A percentile compares a stretch with the other conserved stretches of the same genome.
Conservation (phyloP, 2,113 vertebrate species). For the Chamaea fasciata region DNA sequence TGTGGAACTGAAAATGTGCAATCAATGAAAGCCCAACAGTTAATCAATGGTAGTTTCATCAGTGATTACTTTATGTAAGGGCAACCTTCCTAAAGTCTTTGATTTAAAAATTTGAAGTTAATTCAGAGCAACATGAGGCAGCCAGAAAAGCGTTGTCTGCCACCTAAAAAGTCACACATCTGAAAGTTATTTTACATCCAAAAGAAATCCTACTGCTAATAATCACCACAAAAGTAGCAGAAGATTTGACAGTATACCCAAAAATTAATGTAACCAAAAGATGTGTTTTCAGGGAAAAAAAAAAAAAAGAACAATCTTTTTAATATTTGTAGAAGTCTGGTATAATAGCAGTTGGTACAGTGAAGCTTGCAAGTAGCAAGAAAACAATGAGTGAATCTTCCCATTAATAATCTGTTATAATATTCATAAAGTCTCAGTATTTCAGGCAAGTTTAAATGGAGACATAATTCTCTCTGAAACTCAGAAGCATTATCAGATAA, state of each 20-base stretch:
- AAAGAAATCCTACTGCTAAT: neutral
- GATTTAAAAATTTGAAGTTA: slow-evolving; percentile 33
- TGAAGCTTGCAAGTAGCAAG: neutral
- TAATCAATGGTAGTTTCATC: slow-evolving; percentile 52
- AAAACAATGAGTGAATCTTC: neutral
- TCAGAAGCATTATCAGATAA: neutral
- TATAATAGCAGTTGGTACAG: neutral
- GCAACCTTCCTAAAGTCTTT: neutral
- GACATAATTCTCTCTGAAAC: neutral
- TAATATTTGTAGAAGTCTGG: neutral
- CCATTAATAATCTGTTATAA: neutral
- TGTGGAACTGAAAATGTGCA: neutral
- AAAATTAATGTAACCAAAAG: neutral
- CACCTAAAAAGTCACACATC: neutral
- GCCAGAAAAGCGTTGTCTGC: neutral
- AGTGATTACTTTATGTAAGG: slow-evolving; percentile 16
- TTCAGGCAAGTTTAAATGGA: neutral
- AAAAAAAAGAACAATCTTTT: neutral
- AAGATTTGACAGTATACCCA: neutral
- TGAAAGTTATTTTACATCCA: neutral
- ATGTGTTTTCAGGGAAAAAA: neutral
- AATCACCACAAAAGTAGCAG: neutral
- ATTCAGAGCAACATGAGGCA: slow-evolving; percentile 19
- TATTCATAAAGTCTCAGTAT: neutral
- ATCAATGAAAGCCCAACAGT: slow-evolving; percentile 43